These are phyloP conservation scores for Drosophila merina DNA, from an alignment of 2,888 invertebrate species.

Conservation along the genomic window DNA sequence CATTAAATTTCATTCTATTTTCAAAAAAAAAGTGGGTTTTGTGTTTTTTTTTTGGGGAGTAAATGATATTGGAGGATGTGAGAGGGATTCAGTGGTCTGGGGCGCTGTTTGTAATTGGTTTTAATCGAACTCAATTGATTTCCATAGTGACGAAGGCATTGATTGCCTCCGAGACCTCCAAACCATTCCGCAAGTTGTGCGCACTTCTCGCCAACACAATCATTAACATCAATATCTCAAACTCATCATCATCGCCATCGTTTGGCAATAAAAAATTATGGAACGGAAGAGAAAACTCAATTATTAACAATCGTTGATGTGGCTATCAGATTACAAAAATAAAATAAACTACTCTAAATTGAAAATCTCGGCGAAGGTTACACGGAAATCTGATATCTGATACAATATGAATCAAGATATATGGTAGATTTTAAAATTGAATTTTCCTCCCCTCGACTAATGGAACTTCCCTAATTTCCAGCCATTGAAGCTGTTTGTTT, in stretches of 20 bases:
- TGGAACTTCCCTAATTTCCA: neutral
- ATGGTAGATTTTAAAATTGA: no score
- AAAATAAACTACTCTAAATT: slow-evolving; percentile 16
- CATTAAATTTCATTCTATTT: slow-evolving; percentile 10
- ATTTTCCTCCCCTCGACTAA: no score
- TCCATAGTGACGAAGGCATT: slow-evolving; percentile 72
- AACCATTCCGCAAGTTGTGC: neutral
- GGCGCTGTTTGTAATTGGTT: slow-evolving; percentile 70
- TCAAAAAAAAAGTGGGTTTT: neutral
- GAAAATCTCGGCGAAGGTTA: slow-evolving; percentile 28
- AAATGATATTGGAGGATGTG: neutral
- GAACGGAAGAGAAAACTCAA: slow-evolving; percentile 37
- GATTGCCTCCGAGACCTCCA: slow-evolving; percentile 50
- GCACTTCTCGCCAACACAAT: slow-evolving; percentile 27
- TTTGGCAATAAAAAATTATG: slow-evolving; percentile 2
- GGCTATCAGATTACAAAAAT: slow-evolving; percentile 41
- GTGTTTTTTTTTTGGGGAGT: neutral
- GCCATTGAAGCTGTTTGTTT: neutral
- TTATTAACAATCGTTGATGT: slow-evolving; percentile 38
- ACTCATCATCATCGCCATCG: slow-evolving; percentile 4
- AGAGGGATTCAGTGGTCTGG: slow-evolving; percentile 3
- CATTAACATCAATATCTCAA: slow-evolving; percentile 12
- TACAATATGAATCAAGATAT: no score
- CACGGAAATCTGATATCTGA: neutral
- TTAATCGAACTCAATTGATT: slow-evolving; percentile 75